Evolutionary conservation across 2,888 invertebrate species (phyloP).

Genomic region (Noctua pronuba): DNA sequence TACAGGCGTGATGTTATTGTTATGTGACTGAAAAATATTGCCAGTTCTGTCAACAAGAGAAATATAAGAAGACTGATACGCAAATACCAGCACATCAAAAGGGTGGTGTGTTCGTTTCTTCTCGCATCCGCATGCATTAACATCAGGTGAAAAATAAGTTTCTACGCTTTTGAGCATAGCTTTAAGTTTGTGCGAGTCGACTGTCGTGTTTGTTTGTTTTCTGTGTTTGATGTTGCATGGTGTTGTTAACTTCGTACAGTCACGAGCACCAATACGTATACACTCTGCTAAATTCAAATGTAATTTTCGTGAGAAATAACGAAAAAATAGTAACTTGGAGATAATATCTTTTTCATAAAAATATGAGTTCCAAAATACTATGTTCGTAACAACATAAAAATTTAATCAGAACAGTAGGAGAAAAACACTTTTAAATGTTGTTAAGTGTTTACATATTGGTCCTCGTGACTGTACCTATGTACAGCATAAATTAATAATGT

Average conservation of each 20-base stretch:
- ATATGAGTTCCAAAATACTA: too few species aligned
- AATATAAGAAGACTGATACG: constrained; percentile 18
- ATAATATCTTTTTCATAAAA: too few species aligned
- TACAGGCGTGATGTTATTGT: too few species aligned
- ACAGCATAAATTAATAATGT: neutral
- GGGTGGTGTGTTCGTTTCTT: constrained; percentile 21
- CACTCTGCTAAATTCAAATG: too few species aligned
- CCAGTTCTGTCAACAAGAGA: constrained; percentile 17
- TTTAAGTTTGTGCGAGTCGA: constrained; percentile 18
- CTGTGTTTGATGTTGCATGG: constrained; percentile 14
- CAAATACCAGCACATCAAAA: constrained; percentile 52
- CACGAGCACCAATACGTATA: too few species aligned
- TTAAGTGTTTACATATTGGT: too few species aligned
- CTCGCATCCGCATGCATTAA: constrained; percentile 9
- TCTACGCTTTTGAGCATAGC: constrained; percentile 1
- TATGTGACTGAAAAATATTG: constrained; percentile 5
- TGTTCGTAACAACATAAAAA: too few species aligned
- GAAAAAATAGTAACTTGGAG: too few species aligned
- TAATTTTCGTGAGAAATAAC: too few species aligned
- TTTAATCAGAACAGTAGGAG: too few species aligned
- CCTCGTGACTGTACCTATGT: neutral
- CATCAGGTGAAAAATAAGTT: constrained; percentile 8
- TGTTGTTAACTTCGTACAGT: neutral
- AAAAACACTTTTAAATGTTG: too few species aligned
- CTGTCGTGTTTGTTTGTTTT: neutral